These are phyloP conservation scores for Dendrolimus houi DNA, from an alignment of 2,888 invertebrate genomes.

Conservation along the genomic window DNA sequence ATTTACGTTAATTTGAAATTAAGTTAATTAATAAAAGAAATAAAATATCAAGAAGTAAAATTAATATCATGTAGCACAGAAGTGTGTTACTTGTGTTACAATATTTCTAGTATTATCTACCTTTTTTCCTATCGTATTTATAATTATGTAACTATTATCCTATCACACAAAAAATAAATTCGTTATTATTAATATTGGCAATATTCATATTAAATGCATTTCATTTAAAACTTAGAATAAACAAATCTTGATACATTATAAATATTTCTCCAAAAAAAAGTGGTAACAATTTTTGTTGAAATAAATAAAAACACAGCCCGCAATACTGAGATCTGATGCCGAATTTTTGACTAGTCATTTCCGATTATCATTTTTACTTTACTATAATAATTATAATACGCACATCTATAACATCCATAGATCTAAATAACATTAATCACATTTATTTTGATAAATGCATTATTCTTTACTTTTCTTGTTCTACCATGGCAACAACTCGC, in stretches of 20 bases:
- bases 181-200: constrained; percentile 21
- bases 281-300: constrained; percentile 16
- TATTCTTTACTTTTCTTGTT: constrained; percentile 16
- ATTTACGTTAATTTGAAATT: too few species aligned
- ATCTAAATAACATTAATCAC: constrained; percentile 7
- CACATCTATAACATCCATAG: constrained; percentile 25
- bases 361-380: constrained; percentile 10
- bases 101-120: too few species aligned
- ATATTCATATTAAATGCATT: constrained; percentile 4
- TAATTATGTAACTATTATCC: constrained; percentile 9
- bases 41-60: too few species aligned
- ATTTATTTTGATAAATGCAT: constrained; percentile 15
- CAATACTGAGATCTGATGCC: constrained; percentile 48
- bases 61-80: too few species aligned
- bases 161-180: constrained; percentile 24
- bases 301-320: constrained; percentile 57
- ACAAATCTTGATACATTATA: constrained; percentile 5
- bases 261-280: constrained; percentile 11
- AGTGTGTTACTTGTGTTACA: too few species aligned
- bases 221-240: not conserved
- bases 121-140: constrained; percentile 3
- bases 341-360: constrained; percentile 5
- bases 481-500: too few species aligned
- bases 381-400: constrained; percentile 16
- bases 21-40: too few species aligned